Base-by-base conservation (phyloP, 2,888 invertebrate genomes). In the Pachycephus smyrnensis region DNA sequence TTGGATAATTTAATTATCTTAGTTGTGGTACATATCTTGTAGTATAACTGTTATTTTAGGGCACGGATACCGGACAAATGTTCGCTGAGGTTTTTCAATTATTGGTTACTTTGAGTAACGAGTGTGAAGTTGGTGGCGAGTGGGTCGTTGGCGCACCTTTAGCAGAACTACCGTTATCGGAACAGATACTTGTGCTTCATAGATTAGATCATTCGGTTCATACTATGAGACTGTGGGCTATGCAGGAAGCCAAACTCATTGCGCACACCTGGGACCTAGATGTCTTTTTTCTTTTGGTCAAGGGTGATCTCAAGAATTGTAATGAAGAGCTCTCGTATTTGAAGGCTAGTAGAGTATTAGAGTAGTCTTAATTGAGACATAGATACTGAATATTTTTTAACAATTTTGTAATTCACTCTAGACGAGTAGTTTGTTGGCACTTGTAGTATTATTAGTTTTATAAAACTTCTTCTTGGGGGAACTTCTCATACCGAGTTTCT, bases 141-240 rank as follows among this genome's bases (percentile, higher is more conserved):
- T 95, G 95, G 93, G 94, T 95, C 76, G 87, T 94, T 73, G 95
- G 95, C 3, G 95, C 95, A 0, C 95, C 96, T 1, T 92, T 96
- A n/a, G 95, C 95, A 84, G 95, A 96, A 85, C 90, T 96, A 79
- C 96, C 97, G 0, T 93, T 97, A 37, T 96, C 96, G 0, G 97
- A 97, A 87, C 97, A 97, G 91, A 97, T 97, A 89, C 95, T 96
- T 2, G 94, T 96, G 35, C 91, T 96, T 69, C 96, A 96, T 90
- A 93, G 95, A 89, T 92, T 96, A 84, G 96, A 96, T 92, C 96
- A 96, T 88, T 95, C 96, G 0, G 94, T 96, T 69, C 97, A 97
- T 89, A 96, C 95, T 0, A 95, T 95, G 89, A 93, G 96, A 68
- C 92, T 96, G 11, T 97, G 97, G 97, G 95, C 96, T 69, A 92